Percentiles rank a stretch among this genome's conserved stretches.
Evolutionary conservation across 2,113 vertebrate genomes (phyloP).

Genomic region (Grus americana): DNA sequence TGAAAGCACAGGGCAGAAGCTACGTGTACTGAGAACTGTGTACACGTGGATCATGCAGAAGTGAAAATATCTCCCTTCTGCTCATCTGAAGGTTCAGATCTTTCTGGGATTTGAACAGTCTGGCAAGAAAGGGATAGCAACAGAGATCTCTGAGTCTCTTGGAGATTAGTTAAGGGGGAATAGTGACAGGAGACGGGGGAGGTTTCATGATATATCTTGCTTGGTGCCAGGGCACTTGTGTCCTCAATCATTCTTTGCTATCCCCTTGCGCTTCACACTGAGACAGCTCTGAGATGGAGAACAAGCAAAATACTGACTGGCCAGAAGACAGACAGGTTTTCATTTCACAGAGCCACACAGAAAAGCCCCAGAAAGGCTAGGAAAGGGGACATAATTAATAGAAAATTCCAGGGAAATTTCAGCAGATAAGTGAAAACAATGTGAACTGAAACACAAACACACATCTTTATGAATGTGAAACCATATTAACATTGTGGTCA

Average conservation of each 20-base stretch:
- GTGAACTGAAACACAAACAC: not conserved
- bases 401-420: not conserved
- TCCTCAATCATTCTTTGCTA: not conserved
- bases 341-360: not conserved
- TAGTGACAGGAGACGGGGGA: not conserved
- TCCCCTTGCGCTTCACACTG: not conserved
- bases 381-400: not conserved
- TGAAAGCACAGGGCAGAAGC: not conserved
- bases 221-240: not conserved
- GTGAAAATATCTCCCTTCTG: not conserved
- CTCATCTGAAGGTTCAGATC: not conserved
- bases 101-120: not conserved
- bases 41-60: not conserved
- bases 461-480: not conserved
- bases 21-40: not conserved
- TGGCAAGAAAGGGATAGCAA: not conserved
- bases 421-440: not conserved
- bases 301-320: not conserved
- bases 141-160: not conserved
- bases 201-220: not conserved
- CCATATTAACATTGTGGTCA: not conserved
- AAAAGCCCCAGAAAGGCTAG: not conserved
- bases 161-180: not conserved
- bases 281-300: not conserved
- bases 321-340: not conserved